These are phyloP conservation scores for Malacosoma neustria DNA, from an alignment of 2,888 invertebrate species.

Conservation along the genomic window DNA sequence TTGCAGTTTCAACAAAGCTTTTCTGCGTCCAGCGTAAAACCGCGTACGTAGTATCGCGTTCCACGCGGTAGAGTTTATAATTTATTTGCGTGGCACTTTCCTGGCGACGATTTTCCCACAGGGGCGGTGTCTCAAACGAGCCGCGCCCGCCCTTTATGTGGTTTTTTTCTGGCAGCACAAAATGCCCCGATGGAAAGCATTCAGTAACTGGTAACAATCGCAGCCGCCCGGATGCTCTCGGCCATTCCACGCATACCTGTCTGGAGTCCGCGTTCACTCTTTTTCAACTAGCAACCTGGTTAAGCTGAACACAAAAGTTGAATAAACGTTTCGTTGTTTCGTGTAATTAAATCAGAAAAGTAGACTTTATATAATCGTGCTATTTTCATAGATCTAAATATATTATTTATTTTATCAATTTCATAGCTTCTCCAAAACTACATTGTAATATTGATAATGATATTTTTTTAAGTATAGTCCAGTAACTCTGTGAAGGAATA, in stretches of 20 bases:
- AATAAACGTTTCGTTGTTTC: neutral
- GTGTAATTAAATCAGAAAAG: too few relatives aligned
- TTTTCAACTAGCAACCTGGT: slow-evolving; percentile 59
- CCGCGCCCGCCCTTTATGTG: slow-evolving; percentile 71
- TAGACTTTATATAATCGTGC: too few relatives aligned
- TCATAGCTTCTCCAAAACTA: too few relatives aligned
- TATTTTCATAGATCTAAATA: too few relatives aligned
- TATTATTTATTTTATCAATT: too few relatives aligned
- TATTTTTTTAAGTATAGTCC: neutral
- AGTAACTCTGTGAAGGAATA: too few relatives aligned
- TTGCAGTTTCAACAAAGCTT: slow-evolving; percentile 44
- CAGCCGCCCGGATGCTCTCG: slow-evolving; percentile 70
- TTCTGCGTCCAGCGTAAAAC: slow-evolving; percentile 39
- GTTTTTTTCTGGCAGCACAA: slow-evolving; percentile 69
- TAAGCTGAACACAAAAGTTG: slow-evolving; percentile 28
- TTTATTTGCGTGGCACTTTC: slow-evolving; percentile 71
- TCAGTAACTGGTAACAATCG: slow-evolving; percentile 75
- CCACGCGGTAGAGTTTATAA: slow-evolving; percentile 67
- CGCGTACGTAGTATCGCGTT: slow-evolving; percentile 44
- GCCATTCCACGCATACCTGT: slow-evolving; percentile 68
- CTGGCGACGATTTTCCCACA: slow-evolving; percentile 75
- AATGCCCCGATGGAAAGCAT: slow-evolving; percentile 71
- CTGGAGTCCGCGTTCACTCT: slow-evolving; percentile 52
- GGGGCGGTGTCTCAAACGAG: slow-evolving; percentile 71
- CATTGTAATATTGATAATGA: too few relatives aligned